Conservation (phyloP, 2,888 invertebrate genomes). For the Xestia rhomboidea region DNA sequence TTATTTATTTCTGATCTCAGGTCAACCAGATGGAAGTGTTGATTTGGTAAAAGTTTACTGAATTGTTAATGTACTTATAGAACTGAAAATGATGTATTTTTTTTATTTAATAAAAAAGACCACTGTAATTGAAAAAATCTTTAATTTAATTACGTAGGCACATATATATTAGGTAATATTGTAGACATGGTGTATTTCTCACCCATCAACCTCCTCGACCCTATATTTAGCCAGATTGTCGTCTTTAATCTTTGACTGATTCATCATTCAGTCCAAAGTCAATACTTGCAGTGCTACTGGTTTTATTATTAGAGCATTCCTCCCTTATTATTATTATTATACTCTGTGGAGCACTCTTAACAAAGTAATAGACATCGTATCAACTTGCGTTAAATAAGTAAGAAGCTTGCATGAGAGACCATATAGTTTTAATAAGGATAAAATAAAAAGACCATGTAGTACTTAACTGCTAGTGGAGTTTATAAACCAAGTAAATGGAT, state of each 20-base stretch:
- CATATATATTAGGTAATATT: background rate
- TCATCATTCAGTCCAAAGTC: background rate
- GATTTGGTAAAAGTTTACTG: conserved; percentile 89
- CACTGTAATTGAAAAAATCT: conserved; percentile 79
- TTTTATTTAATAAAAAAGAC: conserved; percentile 89
- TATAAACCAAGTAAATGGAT: background rate
- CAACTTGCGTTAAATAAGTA: background rate
- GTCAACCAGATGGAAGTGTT: conserved; percentile 84
- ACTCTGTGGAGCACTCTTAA: background rate
- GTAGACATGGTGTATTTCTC: background rate
- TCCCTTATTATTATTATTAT: too few species aligned
- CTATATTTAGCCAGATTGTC: background rate
- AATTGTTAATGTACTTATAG: conserved; percentile 90
- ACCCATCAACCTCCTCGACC: background rate
- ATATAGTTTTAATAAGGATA: background rate
- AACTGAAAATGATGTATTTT: conserved; percentile 89
- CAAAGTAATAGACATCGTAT: background rate
- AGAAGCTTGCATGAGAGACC: background rate
- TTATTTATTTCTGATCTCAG: conserved; percentile 88
- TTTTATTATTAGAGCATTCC: too few species aligned
- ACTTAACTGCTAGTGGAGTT: background rate
- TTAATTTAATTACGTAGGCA: conserved; percentile 40
- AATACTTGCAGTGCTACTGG: background rate
- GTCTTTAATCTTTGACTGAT: background rate
- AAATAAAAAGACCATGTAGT: background rate